These are phyloP conservation scores for Capitulum mitella DNA, from an alignment of 2,888 invertebrate genomes.

Conservation along the genomic window DNA sequence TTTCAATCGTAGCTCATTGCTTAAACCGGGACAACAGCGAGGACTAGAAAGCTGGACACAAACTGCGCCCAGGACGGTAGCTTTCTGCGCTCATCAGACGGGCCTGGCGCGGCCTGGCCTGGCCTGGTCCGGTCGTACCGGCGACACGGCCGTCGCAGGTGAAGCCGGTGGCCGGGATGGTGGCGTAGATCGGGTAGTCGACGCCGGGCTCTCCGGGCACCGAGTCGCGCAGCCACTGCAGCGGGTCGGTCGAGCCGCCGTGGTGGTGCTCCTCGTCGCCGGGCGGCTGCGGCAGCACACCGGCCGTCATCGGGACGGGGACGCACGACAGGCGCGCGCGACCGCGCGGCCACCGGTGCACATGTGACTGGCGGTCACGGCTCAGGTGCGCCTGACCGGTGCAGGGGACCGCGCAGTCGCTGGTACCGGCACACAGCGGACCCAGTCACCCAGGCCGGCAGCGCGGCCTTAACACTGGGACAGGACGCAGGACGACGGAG, in stretches of 20 bases:
- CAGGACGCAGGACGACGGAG: too few species aligned
- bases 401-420: too few species aligned
- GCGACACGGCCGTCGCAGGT: conserved; percentile 54
- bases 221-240: conserved; percentile 51
- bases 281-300: not conserved
- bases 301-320: not conserved
- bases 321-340: not conserved
- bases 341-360: not conserved
- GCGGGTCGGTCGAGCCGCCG: conserved; percentile 43
- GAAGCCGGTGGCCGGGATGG: conserved; percentile 55
- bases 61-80: too few species aligned
- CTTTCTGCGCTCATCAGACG: too few species aligned
- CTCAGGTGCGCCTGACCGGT: too few species aligned
- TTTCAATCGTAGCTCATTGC: too few species aligned
- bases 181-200: conserved; percentile 57
- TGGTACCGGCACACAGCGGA: too few species aligned
- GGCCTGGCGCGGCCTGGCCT: not conserved
- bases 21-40: too few species aligned
- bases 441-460: too few species aligned
- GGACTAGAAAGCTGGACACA: not conserved
- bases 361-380: not conserved
- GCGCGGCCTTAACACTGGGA: too few species aligned
- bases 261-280: conserved; percentile 35
- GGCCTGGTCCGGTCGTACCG: conserved; percentile 45
- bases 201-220: conserved; percentile 57